A percentile compares a stretch with the other conserved stretches of the same genome.
These are phyloP conservation scores for Cebus imitator DNA, from an alignment of 2,113 vertebrate species.

Conservation along the genomic window DNA sequence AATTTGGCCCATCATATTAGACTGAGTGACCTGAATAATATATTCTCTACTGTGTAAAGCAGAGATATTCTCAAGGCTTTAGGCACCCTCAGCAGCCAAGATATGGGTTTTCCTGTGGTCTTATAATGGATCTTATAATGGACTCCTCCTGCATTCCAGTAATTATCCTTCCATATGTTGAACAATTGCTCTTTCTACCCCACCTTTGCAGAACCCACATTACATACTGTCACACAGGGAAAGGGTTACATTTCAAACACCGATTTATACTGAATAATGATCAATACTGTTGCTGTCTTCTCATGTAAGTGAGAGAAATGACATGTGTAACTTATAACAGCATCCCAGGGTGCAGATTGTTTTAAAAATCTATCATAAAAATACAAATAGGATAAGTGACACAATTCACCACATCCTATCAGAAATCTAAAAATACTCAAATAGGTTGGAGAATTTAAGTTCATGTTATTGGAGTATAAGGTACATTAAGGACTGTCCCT, in stretches of 20 bases:
- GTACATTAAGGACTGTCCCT: neutral
- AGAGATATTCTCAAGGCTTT: neutral
- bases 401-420: neutral
- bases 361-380: constrained; percentile 42
- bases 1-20: constrained; percentile 3
- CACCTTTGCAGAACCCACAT: neutral
- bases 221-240: neutral
- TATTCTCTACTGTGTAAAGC: neutral
- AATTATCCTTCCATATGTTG: neutral
- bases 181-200: neutral
- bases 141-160: neutral
- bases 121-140: neutral
- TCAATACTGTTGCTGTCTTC: neutral
- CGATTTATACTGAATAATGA: constrained; percentile 41
- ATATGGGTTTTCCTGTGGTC: neutral
- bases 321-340: neutral
- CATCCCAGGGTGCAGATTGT: neutral
- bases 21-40: neutral
- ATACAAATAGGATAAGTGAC: neutral
- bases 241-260: neutral
- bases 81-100: neutral
- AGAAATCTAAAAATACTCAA: constrained; percentile 16
- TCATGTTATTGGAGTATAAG: neutral
- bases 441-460: neutral
- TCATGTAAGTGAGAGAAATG: constrained; percentile 17